A percentile compares a stretch with the other conserved stretches of the same genome.
Evolutionary conservation across 2,888 invertebrate genomes (phyloP).

Genomic region (Osmoderma eremita): DNA sequence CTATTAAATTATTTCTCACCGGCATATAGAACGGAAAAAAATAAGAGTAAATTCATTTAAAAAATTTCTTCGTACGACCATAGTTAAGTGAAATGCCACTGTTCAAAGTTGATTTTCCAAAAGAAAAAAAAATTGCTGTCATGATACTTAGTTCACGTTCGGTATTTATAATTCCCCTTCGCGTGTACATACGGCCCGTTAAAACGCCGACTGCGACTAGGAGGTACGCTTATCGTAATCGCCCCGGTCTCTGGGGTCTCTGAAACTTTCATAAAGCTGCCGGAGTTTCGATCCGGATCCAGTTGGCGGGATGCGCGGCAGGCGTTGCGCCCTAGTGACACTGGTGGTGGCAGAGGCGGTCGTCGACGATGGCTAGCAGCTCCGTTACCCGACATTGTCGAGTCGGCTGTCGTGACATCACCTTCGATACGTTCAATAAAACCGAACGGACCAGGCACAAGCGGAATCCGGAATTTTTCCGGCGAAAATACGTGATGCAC

Average conservation of each 20-base stretch:
- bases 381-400: constrained; percentile 13
- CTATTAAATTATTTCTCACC: too few relatives aligned
- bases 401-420: not conserved
- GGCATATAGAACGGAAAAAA: too few relatives aligned
- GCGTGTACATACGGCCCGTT: not conserved
- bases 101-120: too few relatives aligned
- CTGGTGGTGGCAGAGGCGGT: constrained; percentile 8
- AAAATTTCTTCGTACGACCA: too few relatives aligned
- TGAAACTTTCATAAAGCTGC: constrained; percentile 50
- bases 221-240: constrained; percentile 46
- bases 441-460: not conserved
- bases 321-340: constrained; percentile 34
- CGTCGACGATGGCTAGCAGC: not conserved
- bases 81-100: too few relatives aligned
- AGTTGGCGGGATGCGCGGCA: constrained; percentile 46
- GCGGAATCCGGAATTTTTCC: not conserved
- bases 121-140: too few relatives aligned
- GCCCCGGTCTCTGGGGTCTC: constrained; percentile 46
- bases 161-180: not conserved
- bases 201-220: not conserved
- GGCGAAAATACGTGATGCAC: not conserved
- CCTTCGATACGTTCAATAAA: not conserved
- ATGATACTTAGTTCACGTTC: not conserved
- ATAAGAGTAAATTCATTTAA: too few relatives aligned
- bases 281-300: constrained; percentile 48